phyloP scores from a whole-genome alignment of 2,113 vertebrate genomes.

The Nothoprocta pentlandii region DNA sequence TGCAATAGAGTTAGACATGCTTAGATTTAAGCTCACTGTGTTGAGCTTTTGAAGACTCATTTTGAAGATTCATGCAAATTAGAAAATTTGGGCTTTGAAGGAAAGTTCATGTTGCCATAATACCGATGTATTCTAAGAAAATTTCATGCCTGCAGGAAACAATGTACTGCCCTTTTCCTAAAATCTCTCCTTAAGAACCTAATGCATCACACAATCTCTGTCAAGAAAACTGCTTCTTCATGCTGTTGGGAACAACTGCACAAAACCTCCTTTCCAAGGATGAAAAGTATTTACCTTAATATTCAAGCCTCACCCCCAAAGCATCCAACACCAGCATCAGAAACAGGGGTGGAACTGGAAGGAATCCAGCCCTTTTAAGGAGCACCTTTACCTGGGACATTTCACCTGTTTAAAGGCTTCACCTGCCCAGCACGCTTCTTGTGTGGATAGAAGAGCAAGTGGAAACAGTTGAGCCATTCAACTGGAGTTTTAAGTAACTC shows the following conservation, averaged over 20 bases:
- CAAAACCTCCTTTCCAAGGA: neutral
- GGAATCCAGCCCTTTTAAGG: neutral
- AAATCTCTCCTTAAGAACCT: neutral
- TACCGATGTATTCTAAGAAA: neutral
- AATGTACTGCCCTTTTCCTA: neutral
- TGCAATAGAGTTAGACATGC: neutral
- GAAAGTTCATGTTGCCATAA: neutral
- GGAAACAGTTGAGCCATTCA: neutral
- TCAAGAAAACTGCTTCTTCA: neutral
- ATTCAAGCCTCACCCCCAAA: neutral
- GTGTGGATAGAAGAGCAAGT: neutral
- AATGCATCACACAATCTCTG: neutral
- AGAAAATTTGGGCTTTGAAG: neutral
- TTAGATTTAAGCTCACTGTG: neutral
- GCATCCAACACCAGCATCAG: neutral
- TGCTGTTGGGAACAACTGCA: neutral
- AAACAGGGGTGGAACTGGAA: neutral
- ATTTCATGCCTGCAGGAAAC: neutral
- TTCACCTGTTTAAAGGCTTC: neutral
- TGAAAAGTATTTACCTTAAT: neutral
- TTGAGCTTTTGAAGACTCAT: neutral
- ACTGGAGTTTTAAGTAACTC: neutral
- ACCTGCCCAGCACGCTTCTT: neutral
- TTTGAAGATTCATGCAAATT: neutral
- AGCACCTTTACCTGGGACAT: rapidly evolving